phyloP scores from a whole-genome alignment of 2,113 vertebrate genomes.

The Caranx melampygus region DNA sequence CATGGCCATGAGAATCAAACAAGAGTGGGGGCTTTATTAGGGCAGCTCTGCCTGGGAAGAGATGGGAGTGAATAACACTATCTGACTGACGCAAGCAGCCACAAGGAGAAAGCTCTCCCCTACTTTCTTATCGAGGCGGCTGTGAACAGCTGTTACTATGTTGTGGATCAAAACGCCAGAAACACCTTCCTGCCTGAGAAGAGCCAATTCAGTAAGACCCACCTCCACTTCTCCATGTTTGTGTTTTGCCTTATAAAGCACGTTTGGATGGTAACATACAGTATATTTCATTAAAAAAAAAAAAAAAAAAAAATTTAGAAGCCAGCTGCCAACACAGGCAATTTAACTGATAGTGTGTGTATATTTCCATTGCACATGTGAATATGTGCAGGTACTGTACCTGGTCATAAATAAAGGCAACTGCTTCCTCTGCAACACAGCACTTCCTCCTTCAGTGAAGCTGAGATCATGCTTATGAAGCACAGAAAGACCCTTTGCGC shows the following conservation, averaged over 20 bases:
- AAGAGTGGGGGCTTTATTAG: background rate
- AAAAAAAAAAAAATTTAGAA: too few relatives aligned
- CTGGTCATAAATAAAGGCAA: background rate
- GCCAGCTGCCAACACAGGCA: too few relatives aligned
- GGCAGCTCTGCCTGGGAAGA: slow-evolving; percentile 32
- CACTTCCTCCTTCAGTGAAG: too few relatives aligned
- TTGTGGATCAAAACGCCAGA: slow-evolving; percentile 32
- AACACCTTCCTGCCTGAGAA: slow-evolving; percentile 15
- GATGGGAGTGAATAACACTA: slow-evolving; percentile 42
- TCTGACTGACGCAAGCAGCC: slow-evolving; percentile 54
- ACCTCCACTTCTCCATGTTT: too few relatives aligned
- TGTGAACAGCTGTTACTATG: slow-evolving; percentile 57
- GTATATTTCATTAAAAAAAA: too few relatives aligned
- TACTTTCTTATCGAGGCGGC: slow-evolving; percentile 18
- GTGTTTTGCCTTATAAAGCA: too few relatives aligned
- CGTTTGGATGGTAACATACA: too few relatives aligned
- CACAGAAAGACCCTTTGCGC: background rate
- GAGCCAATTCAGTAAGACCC: background rate
- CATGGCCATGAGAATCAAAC: slow-evolving; percentile 56
- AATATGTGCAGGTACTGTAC: background rate
- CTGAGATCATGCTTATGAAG: background rate
- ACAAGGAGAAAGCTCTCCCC: slow-evolving; percentile 36
- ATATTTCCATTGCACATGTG: background rate
- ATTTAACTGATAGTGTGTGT: too few relatives aligned
- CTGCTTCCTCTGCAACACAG: background rate